Evolutionary conservation across 64 coral and sea anemone genomes (phyloP).

Genomic region (Montipora efflorescens): DNA sequence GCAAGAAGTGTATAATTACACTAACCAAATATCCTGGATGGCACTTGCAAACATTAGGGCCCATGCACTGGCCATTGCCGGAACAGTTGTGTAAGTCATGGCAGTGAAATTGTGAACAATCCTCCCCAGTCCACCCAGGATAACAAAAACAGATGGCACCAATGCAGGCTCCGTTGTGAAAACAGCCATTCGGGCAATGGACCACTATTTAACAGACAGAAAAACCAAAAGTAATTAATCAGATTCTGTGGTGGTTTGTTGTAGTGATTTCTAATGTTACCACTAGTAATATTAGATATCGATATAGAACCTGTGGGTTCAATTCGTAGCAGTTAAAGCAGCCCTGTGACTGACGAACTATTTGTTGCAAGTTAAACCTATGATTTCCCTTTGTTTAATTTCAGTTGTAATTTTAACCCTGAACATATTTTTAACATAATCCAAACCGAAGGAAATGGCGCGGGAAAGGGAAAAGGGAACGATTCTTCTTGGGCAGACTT

Average conservation of each 20-base stretch:
- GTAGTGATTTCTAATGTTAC: background rate
- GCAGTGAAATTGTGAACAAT: slow-evolving; percentile 73
- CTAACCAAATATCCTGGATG: slow-evolving; percentile 54
- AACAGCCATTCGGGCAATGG: slow-evolving; percentile 82
- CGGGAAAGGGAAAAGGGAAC: background rate
- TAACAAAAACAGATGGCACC: slow-evolving; percentile 87
- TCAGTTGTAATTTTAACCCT: slow-evolving; percentile 1
- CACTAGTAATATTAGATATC: background rate
- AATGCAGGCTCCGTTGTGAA: slow-evolving; percentile 81
- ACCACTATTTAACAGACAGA: slow-evolving; percentile 40
- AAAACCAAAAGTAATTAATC: background rate
- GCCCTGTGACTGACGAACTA: background rate
- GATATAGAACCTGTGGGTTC: background rate
- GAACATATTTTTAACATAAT: background rate
- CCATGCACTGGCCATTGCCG: slow-evolving; percentile 68
- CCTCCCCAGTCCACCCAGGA: slow-evolving; percentile 79
- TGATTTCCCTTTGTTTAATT: background rate
- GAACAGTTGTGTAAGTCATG: slow-evolving; percentile 80
- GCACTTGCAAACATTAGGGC: slow-evolving; percentile 80
- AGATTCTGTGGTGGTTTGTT: background rate
- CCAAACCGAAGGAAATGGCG: background rate
- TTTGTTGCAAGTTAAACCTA: background rate
- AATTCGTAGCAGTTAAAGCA: background rate
- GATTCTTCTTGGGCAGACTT: background rate
- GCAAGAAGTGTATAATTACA: background rate